Percentiles rank a stretch among this genome's conserved stretches.
Evolutionary conservation across 2,113 vertebrate genomes (phyloP).

Genomic region (Setophaga kirtlandii): DNA sequence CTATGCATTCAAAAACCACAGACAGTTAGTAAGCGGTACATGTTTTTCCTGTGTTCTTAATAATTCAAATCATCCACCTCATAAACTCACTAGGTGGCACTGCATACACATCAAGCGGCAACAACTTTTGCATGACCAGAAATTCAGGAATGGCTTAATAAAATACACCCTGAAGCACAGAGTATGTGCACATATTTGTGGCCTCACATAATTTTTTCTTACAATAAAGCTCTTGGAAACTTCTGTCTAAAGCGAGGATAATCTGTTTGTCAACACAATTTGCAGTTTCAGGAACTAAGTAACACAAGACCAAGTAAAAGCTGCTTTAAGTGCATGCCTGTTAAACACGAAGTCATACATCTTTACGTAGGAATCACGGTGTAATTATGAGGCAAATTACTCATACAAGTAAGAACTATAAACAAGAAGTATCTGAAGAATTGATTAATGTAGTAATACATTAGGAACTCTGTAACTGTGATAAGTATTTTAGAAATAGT

Average conservation of each 20-base stretch:
- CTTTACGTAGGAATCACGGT: not conserved
- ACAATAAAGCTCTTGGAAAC: conserved; percentile 22
- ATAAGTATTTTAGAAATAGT: not conserved
- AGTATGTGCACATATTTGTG: not conserved
- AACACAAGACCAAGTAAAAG: not conserved
- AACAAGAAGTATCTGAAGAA: not conserved
- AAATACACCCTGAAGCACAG: not conserved
- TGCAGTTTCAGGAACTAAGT: not conserved
- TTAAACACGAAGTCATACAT: not conserved
- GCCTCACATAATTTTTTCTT: conserved; percentile 7
- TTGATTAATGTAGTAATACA: not conserved
- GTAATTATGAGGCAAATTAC: not conserved
- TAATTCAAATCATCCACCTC: not conserved
- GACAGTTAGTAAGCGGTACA: not conserved
- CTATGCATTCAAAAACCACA: not conserved
- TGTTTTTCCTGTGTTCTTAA: not conserved
- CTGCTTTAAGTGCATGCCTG: not conserved
- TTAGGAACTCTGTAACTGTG: not conserved
- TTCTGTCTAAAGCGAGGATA: not conserved
- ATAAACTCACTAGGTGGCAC: conserved; percentile 61
- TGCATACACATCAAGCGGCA: conserved; percentile 2
- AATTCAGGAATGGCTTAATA: not conserved
- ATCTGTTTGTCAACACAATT: conserved; percentile 23
- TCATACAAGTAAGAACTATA: not conserved
- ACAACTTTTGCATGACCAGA: not conserved